Evolutionary conservation across 2,797 vertebrate species (phyloP), one percentile per base, ranked within the genome.

Genomic region (Acanthornis magna): DNA sequence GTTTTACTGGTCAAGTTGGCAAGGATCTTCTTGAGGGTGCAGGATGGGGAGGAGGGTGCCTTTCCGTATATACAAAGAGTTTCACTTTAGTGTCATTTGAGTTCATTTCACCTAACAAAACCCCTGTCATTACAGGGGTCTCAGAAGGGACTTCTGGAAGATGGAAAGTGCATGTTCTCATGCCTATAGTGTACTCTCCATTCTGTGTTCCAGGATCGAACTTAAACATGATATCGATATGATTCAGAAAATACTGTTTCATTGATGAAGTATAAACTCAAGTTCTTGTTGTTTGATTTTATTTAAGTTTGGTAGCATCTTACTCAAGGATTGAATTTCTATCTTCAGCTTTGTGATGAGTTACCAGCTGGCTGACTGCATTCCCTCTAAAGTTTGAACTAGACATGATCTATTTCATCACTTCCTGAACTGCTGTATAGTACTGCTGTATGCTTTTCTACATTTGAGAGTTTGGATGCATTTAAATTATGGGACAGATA

Each of bases 401-500:
- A 54, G 70, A 16, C 11, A 4, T 57, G 47, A 53, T 54, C 21
- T 10, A 50, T 27, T 93, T 92, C 32, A 71, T 79, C 68, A 50
- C 48, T 84, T 85, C 65, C 60, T 40, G 36, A 94, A 40, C 76
- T 81, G 60, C 63, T 89, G 13, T 79, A 60, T 60, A 34, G n/a
- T 53, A 22, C 30, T 66, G 18, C 55, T 82, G 7, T 10, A 6
- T 72, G 21, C 48, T 95, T 85, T 78, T 72, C 50, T 81, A 36
- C 62, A 22, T 93, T 86, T 48, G 26, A 78, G 73, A 58, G 47
- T 86, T 78, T 71, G 32, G 43, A 86, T 88, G 42, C 45, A 61
- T 93, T 93, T 91, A 86, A 91, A 72, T 91, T 90, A 62, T 57
- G 53, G 32, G 65, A 62, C 55, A 73, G 80, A 63, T 50, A 76